Evolutionary conservation across 2,888 invertebrate genomes (phyloP), one percentile per base, ranked within the genome.

Genomic region (Acanthosepion lycidas): DNA sequence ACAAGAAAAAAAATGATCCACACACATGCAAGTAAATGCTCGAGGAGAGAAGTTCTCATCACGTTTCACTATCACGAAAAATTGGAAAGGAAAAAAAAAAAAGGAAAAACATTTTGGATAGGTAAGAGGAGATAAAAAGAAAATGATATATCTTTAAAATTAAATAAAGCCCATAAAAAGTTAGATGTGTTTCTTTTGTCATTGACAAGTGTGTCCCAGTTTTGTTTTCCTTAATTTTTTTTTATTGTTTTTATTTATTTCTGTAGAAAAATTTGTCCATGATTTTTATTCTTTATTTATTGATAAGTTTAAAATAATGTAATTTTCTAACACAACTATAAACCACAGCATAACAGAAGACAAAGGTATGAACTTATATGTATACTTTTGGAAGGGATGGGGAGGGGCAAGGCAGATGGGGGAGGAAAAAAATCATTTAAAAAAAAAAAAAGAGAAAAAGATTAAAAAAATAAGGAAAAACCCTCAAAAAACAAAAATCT

Each of bases 261-360:
- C n/a, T 78, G 78, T 78, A 78, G 78, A 78, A 78, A 78, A 78
- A 78, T n/a, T 78, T 78, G n/a, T n/a, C n/a, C 78, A 33, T 78
- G 78, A 78, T 78, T 78, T 78, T n/a, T 33, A 15, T 78, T 15
- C 33, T 78, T n/a, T 12, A 78, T 78, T 78, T 78, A 78, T 78
- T n/a, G n/a, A 18, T 78, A n/a, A 78, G 78, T 33, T 78, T 78
- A 78, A 78, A 78, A 78, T 78, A 78, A 78, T 78, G 78, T 78
- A n/a, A n/a, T 78, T 78, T 78, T 78, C 78, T 78, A 78, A 78
- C n/a, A n/a, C n/a, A n/a, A 78, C 59, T 59, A 59, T 59, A 78
- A 78, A 78, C 78, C 78, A 78, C 78, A n/a, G 78, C 78, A 78
- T 78, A 33, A 33, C n/a, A 78, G n/a, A 33, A n/a, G n/a, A 78